Percentiles rank a stretch among this genome's conserved stretches.
phyloP scores from a whole-genome alignment of 2,888 invertebrate species.

The Caenorhabditis sulstoni region DNA sequence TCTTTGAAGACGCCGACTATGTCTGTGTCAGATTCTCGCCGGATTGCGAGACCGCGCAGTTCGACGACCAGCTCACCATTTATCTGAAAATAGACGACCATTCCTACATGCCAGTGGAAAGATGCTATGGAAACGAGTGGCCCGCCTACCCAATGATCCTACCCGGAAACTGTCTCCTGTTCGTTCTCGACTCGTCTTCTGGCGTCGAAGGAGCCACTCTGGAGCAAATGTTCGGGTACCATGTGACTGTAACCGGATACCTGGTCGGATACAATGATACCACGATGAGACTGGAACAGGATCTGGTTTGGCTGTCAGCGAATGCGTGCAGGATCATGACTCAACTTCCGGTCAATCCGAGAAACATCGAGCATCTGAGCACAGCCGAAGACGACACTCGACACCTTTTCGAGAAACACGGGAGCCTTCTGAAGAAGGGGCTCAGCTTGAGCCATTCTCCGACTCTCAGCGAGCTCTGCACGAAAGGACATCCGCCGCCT shows the following conservation, averaged over 20 bases:
- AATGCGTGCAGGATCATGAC: conserved; percentile 76
- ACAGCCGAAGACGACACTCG: conserved; percentile 85
- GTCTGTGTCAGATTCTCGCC: conserved; percentile 92
- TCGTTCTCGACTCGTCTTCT: conserved; percentile 92
- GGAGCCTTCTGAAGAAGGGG: conserved; percentile 88
- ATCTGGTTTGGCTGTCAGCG: conserved; percentile 77
- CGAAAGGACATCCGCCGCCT: conserved; percentile 63
- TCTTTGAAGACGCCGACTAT: conserved; percentile 92
- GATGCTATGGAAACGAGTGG: conserved; percentile 84
- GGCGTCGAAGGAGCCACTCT: conserved; percentile 66
- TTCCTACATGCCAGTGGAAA: conserved; percentile 80
- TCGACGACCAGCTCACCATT: conserved; percentile 88
- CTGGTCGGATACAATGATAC: conserved; percentile 49
- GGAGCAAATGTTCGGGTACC: conserved; percentile 76
- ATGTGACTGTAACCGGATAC: conserved; percentile 76
- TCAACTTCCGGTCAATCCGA: conserved; percentile 67
- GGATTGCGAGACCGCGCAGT: conserved; percentile 84
- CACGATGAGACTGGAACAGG: conserved; percentile 74
- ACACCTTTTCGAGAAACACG: conserved; percentile 79
- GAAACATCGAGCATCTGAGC: conserved; percentile 82
- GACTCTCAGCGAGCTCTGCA: conserved; percentile 89
- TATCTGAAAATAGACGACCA: conserved; percentile 80
- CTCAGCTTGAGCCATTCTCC: conserved; percentile 91
- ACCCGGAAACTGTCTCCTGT: conserved; percentile 89
- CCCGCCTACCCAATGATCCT: conserved; percentile 85